Conservation (phyloP, 2,888 invertebrate genomes). For the Strigamia crassipes region DNA sequence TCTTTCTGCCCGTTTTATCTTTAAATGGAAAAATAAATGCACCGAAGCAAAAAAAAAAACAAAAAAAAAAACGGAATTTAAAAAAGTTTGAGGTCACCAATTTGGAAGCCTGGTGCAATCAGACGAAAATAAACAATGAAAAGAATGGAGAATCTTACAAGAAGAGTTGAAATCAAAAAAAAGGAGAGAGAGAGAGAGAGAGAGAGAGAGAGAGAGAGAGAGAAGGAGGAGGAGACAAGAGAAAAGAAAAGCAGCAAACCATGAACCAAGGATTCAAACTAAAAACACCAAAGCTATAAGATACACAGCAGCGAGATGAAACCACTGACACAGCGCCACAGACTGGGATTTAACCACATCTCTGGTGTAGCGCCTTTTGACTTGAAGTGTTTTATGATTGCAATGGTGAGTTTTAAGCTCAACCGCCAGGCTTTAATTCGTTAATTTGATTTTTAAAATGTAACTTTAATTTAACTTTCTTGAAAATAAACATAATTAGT, state of each 20-base stretch:
- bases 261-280: constrained; percentile 3
- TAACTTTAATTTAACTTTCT: too few relatives aligned
- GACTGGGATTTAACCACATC: not conserved
- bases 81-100: not conserved
- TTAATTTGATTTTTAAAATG: too few relatives aligned
- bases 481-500: too few relatives aligned
- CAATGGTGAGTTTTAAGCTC: too few relatives aligned
- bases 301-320: not conserved
- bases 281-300: not conserved
- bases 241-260: not conserved
- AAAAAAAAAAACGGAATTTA: not conserved
- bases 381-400: not conserved
- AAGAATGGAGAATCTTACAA: not conserved
- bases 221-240: not conserved
- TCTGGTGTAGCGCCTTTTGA: not conserved
- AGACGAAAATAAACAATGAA: not conserved
- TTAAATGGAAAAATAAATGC: not conserved
- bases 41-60: not conserved
- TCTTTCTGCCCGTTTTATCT: not conserved
- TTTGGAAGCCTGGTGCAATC: not conserved
- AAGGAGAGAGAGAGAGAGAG: too few relatives aligned
- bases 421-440: too few relatives aligned
- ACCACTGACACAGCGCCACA: not conserved
- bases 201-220: too few relatives aligned
- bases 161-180: not conserved